Evolutionary conservation across 1,140 invertebrate genomes (phyloP), one percentile per base, ranked within the genome.

Genomic region (Rhopalosiphum padi): DNA sequence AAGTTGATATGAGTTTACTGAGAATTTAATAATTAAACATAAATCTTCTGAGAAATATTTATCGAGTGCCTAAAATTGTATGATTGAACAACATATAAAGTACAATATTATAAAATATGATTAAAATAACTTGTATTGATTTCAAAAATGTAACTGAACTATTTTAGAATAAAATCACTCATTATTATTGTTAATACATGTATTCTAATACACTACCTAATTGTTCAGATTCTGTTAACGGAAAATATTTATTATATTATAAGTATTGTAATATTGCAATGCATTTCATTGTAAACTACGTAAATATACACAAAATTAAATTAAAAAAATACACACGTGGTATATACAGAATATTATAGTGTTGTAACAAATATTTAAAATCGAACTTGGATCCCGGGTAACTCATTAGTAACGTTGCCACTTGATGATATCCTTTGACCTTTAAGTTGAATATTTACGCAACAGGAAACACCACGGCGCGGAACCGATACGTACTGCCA

Each of bases 401-500:
- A 41, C 48, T 93, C 82, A 93, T 93, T 93, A 93, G 48, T 68
- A 51, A 91, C 77, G 48, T 41, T 55, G 48, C 91, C 82, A 51
- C 82, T 92, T 85, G 48, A 51, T 83, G 91, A 93, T 93, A 93
- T 93, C 91, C 91, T 93, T 93, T 93, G 91, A 93, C 91, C 91
- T 93, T 86, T 83, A 53, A 83, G 77, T 93, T 37, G 48, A 53
- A 86, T 51, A 86, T 93, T 93, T 55, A 86, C 91, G 82, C 91
- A 93, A 93, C 91, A 55, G 48, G 77, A 93, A 93, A 93, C 90
- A 35, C 60, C 68, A n/a, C 43, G n/a, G 15, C 35, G 90, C 22
- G 25, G 43, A 77, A 21, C 60, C 25, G 53, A 53, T 53, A 46
- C 25, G 43, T 87, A 89, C 43, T 77, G 60, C 60, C 60, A n/a